Evolutionary conservation across 2,888 invertebrate genomes (phyloP).

Genomic region (Rhingia rostrata): DNA sequence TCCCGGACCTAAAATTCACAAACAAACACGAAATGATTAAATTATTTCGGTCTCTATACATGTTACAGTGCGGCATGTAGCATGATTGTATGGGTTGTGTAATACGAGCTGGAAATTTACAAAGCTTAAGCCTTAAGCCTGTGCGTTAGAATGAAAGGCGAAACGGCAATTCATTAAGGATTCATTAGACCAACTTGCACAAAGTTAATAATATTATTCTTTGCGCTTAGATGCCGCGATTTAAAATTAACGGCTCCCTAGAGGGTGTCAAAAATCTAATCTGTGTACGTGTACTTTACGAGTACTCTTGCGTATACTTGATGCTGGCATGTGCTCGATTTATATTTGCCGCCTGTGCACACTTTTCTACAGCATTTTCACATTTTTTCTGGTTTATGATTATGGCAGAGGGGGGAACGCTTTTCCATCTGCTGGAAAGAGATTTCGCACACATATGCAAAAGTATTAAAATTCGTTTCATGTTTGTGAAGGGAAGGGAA

Average conservation of each 20-base stretch:
- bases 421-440: too few species aligned
- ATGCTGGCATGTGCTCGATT: too few species aligned
- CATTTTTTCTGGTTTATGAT: too few species aligned
- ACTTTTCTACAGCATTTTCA: too few species aligned
- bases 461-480: too few species aligned
- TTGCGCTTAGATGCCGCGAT: constrained; percentile 66
- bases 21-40: constrained; percentile 66
- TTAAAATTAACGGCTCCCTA: constrained; percentile 66
- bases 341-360: too few species aligned
- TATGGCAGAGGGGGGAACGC: too few species aligned
- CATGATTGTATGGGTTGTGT: background rate
- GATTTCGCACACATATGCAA: too few species aligned
- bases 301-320: too few species aligned
- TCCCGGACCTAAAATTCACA: constrained; percentile 51
- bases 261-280: constrained; percentile 53
- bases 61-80: background rate
- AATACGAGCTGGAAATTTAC: background rate
- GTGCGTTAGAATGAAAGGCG: constrained; percentile 11
- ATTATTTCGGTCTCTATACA: constrained; percentile 54
- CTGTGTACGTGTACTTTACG: constrained; percentile 8
- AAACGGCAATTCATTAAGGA: constrained; percentile 69
- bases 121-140: constrained; percentile 13
- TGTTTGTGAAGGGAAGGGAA: background rate
- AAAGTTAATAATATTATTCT: constrained; percentile 67
- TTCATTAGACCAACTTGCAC: constrained; percentile 67